Conservation (phyloP, 2,888 invertebrate genomes). For the Linnaemya vulpina region DNA sequence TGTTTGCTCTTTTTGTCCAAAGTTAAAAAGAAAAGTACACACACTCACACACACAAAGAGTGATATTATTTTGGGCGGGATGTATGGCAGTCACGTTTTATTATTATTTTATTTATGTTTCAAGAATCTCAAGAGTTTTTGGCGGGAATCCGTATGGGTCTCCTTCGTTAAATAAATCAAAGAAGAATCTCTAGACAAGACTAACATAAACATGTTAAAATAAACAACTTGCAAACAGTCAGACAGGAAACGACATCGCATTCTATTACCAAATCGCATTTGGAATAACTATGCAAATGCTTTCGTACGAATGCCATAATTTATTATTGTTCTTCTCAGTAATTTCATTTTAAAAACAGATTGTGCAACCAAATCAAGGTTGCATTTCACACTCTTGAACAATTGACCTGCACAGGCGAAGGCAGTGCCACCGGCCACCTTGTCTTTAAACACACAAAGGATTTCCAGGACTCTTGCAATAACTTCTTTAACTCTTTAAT, state of each 20-base stretch:
- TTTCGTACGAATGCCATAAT: constrained; percentile 33
- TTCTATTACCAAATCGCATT: constrained; percentile 9
- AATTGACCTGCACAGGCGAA: constrained; percentile 4
- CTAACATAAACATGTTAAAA: constrained; percentile 53
- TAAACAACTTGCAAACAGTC: constrained; percentile 27
- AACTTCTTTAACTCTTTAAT: constrained; percentile 69
- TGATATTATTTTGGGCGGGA: constrained; percentile 54
- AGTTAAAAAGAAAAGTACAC: constrained; percentile 26
- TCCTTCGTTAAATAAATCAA: constrained; percentile 48
- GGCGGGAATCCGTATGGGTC: constrained; percentile 51
- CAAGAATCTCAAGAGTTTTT: constrained; percentile 46
- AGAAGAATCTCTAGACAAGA: constrained; percentile 16
- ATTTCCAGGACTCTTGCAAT: constrained; percentile 32
- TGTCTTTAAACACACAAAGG: constrained; percentile 26
- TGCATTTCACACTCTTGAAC: not conserved
- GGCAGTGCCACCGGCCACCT: constrained; percentile 41
- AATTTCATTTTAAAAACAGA: constrained; percentile 21
- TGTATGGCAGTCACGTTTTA: constrained; percentile 67
- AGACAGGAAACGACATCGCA: constrained; percentile 65
- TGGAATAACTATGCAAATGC: constrained; percentile 62
- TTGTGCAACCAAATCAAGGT: constrained; percentile 62
- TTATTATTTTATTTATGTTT: not conserved
- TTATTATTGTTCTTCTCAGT: not conserved
- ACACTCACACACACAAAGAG: not conserved
- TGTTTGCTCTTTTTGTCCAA: constrained; percentile 12